Conservation (phyloP, 2,888 invertebrate species). For the Hirtodrosophila duncani region DNA sequence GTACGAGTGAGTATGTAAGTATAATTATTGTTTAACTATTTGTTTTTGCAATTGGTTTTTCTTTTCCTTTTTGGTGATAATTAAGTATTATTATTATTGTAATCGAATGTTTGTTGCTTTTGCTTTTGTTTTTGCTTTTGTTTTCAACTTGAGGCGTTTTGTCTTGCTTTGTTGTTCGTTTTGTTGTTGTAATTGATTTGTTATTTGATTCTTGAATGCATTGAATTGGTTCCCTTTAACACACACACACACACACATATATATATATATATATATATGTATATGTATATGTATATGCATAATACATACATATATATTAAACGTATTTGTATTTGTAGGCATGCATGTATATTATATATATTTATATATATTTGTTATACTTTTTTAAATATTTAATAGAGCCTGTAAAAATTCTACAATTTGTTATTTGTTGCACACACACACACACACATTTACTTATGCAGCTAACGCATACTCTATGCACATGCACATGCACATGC, state of each 20-base stretch:
- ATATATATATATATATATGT: conserved; percentile 24
- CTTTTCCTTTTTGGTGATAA: conserved; percentile 4
- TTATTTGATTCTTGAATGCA: conserved; percentile 39
- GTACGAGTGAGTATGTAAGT: conserved; percentile 2
- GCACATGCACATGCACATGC: conserved; percentile 26
- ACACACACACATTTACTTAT: conserved; percentile 30
- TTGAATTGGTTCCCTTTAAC: conserved; percentile 65
- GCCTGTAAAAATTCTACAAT: conserved; percentile 62
- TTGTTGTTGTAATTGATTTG: conserved; percentile 57
- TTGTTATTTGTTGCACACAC: conserved; percentile 30
- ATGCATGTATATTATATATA: conserved; percentile 24
- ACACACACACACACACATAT: conserved; percentile 43
- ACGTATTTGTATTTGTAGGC: conserved; percentile 6
- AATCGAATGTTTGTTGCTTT: conserved; percentile 4
- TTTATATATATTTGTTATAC: conserved; percentile 4
- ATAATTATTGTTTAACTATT: conserved; percentile 11
- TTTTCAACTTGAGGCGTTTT: conserved; percentile 46
- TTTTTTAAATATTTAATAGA: conserved; percentile 26
- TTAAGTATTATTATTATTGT: conserved; percentile 25
- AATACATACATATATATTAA: conserved; percentile 5
- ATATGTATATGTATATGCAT: conserved; percentile 6
- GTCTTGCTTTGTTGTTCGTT: no score
- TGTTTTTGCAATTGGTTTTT: conserved; percentile 13
- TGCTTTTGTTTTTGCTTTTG: conserved; percentile 14
- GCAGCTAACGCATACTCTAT: conserved; percentile 25